Percentiles rank a stretch among this genome's conserved stretches.
phyloP scores from a whole-genome alignment of 2,888 invertebrate species.

The Epinotia ramella region DNA sequence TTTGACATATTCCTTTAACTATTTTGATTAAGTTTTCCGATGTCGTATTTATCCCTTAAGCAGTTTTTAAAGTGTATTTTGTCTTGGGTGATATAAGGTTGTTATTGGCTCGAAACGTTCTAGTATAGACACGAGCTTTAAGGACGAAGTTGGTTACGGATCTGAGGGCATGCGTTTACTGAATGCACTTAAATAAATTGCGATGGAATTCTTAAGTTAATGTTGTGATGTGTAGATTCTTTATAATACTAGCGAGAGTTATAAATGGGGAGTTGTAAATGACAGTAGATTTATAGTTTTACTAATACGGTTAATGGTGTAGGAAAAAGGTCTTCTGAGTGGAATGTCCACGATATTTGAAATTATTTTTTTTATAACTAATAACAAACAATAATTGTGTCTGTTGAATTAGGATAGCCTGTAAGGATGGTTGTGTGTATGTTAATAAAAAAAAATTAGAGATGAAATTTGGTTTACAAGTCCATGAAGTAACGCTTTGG shows the following conservation, averaged over 20 bases:
- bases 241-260: constrained; percentile 29
- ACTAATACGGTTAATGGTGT: background rate
- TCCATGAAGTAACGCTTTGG: no score
- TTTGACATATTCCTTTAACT: constrained; percentile 25
- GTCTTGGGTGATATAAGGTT: background rate
- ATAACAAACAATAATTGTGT: no score
- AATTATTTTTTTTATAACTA: no score
- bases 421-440: no score
- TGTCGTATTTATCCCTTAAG: background rate
- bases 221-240: constrained; percentile 30
- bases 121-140: background rate
- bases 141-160: background rate
- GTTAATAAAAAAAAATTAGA: no score
- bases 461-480: no score
- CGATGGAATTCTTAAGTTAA: constrained; percentile 21
- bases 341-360: no score
- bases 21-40: background rate
- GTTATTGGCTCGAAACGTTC: background rate
- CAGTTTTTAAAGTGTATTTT: background rate
- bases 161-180: constrained; percentile 17
- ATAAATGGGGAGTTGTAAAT: constrained; percentile 15
- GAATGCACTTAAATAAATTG: constrained; percentile 30
- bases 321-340: background rate
- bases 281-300: background rate
- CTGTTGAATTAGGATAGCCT: no score